Evolutionary conservation across 2,888 invertebrate genomes (phyloP).

Genomic region (Nineta flava): DNA sequence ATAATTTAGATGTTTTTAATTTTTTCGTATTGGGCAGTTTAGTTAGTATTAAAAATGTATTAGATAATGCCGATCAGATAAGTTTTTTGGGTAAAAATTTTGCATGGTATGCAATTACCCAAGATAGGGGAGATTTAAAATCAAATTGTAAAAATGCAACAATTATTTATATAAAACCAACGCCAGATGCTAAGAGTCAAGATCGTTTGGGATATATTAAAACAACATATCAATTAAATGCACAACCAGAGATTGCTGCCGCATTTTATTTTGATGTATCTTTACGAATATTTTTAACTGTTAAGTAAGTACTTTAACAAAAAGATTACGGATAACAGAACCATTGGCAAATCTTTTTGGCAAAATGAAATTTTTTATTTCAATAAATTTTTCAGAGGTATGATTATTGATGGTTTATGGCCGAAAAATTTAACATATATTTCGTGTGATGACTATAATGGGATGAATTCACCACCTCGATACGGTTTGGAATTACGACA

Average conservation of each 20-base stretch:
- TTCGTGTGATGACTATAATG: conserved; percentile 64
- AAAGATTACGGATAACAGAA: no score
- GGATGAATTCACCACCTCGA: conserved; percentile 56
- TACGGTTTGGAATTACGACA: conserved; percentile 48
- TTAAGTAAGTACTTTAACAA: conserved; percentile 51
- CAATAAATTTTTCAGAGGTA: conserved; percentile 33
- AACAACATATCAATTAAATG: conserved; percentile 54
- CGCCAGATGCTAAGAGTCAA: conserved; percentile 47
- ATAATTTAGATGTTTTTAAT: conserved; percentile 75
- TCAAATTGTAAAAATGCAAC: conserved; percentile 66
- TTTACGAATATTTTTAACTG: conserved; percentile 50
- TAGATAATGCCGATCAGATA: conserved; percentile 54
- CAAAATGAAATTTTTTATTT: neutral
- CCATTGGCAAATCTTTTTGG: no score
- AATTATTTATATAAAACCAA: conserved; percentile 57
- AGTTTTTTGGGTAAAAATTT: conserved; percentile 70
- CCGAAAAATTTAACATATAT: conserved; percentile 55
- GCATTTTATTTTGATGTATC: conserved; percentile 82
- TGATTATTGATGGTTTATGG: conserved; percentile 57
- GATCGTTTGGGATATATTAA: conserved; percentile 53
- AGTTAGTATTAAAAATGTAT: conserved; percentile 48
- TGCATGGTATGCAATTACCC: conserved; percentile 73
- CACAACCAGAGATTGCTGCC: conserved; percentile 57
- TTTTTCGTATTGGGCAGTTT: conserved; percentile 71
- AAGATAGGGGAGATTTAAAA: conserved; percentile 55